Percentiles rank a stretch among this genome's conserved stretches.
phyloP scores from a whole-genome alignment of 2,888 invertebrate genomes.

The Nemoura dubitans region DNA sequence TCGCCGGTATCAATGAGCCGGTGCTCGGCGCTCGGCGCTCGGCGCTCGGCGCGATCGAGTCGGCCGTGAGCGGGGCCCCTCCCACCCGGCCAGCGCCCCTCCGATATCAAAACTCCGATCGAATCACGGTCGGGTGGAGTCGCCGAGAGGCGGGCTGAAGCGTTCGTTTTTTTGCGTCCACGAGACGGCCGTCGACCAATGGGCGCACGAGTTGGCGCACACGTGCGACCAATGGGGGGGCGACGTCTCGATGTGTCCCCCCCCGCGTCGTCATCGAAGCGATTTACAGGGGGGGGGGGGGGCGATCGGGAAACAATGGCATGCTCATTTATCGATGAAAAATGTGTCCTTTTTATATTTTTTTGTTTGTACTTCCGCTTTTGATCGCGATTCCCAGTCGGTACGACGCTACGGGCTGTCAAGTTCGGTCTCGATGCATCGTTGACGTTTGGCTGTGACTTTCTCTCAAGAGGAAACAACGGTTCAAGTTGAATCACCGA shows the following conservation, averaged over 20 bases:
- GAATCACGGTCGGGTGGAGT: slow-evolving; percentile 49
- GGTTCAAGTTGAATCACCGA: no score
- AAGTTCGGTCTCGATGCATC: no score
- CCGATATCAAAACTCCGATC: slow-evolving; percentile 48
- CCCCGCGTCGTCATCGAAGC: no score
- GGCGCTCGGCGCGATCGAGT: not conserved
- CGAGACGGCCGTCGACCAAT: slow-evolving; percentile 4
- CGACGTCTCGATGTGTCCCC: not conserved
- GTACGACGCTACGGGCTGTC: no score
- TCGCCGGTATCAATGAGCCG: not conserved
- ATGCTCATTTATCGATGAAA: no score
- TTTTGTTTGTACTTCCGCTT: no score
- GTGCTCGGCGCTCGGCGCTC: not conserved
- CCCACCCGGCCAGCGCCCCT: not conserved
- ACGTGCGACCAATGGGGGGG: slow-evolving; percentile 14
- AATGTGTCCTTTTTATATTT: no score
- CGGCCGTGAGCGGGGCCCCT: not conserved
- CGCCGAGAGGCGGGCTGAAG: slow-evolving; percentile 32
- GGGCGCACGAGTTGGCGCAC: not conserved
- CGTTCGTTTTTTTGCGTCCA: slow-evolving; percentile 40
- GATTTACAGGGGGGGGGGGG: not conserved
- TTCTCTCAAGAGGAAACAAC: no score
- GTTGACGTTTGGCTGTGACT: no score
- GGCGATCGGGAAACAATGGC: not conserved
- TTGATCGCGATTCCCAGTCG: no score